Base-by-base conservation (phyloP, 2,113 vertebrate species). In the Hirundichthys speculiger region DNA sequence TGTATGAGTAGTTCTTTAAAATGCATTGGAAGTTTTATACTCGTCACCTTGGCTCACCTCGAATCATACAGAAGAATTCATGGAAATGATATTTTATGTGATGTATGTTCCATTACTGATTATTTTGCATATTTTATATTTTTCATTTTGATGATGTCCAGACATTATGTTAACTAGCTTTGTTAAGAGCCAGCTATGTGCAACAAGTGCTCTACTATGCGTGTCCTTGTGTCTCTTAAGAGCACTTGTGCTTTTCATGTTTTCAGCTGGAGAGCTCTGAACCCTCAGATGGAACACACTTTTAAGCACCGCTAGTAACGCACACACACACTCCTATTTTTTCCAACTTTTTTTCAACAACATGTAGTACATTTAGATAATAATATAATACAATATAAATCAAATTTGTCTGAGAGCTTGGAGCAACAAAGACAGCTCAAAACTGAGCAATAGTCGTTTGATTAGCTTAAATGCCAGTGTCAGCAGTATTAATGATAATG, bases 141-240 rank as follows among this genome's bases (percentile, higher is more conserved):
- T 64, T 51, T 1, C 16, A 22, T 41, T 18, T n/a, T 24, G 39
- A 48, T 14, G 40, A 42, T 19, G 14, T 67, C 16, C 25, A 64
- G 15, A 34, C 45, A 48, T 69, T 65, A 40, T 60, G 60, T 24
- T 58, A 57, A 62, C 38, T 53, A 42, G 39, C 41, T 69, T 45
- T 59, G 39, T 51, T 18, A 25, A 66, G 21, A 39, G 27, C 2
- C 15, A 2, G 14, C 34, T 68, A 10, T 54, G 25, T 45, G 13
- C 18, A 46, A 48, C 61, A 59, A 48, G 55, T 40, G 22, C 64
- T 65, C 41, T 43, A 42, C 18, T 25, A 27, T 30, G 48, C 21
- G 49, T 56, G 11, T 47, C 13, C 41, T 13, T 51, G 48, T 14
- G 24, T 55, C 56, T 69, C 38, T 42, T 43, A 24, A 69, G 43